Percentiles rank a stretch among this genome's conserved stretches.
These are phyloP conservation scores for Parotocinclus haroldoi DNA, from an alignment of 2,797 vertebrate species.

Conservation along the genomic window DNA sequence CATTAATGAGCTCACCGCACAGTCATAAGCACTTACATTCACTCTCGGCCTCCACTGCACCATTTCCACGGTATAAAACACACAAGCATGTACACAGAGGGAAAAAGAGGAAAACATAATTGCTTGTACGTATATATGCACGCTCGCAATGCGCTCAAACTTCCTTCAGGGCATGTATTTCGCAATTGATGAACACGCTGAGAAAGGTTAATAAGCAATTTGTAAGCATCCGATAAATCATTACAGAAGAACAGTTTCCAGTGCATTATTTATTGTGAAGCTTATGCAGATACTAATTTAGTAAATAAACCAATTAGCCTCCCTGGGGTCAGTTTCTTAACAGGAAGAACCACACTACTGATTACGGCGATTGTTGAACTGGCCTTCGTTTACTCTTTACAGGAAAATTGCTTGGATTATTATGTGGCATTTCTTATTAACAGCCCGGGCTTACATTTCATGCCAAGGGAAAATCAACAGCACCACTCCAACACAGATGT, in stretches of 20 bases:
- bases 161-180: background rate
- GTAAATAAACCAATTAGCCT: constrained; percentile 30
- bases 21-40: constrained; percentile 38
- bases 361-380: constrained; percentile 57
- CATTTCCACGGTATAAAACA: constrained; percentile 23
- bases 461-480: constrained; percentile 41
- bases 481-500: constrained; percentile 28
- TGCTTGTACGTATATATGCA: background rate
- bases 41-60: constrained; percentile 37
- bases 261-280: constrained; percentile 36
- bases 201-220: constrained; percentile 6
- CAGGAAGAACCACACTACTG: constrained; percentile 31
- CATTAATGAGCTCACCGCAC: constrained; percentile 52
- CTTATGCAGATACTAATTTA: constrained; percentile 23
- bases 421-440: constrained; percentile 79
- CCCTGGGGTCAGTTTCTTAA: constrained; percentile 15
- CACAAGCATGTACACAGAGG: constrained; percentile 9
- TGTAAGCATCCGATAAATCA: constrained; percentile 9
- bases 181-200: background rate
- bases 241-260: background rate
- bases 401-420: constrained; percentile 74
- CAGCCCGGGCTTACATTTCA: constrained; percentile 71
- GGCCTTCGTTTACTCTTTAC: constrained; percentile 65
- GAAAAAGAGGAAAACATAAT: constrained; percentile 5
- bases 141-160: background rate